Percentiles rank a stretch among this genome's conserved stretches.
Conservation (phyloP, 35 echinoderm and acorn worm genomes). For the Apostichopus parvimensis region DNA sequence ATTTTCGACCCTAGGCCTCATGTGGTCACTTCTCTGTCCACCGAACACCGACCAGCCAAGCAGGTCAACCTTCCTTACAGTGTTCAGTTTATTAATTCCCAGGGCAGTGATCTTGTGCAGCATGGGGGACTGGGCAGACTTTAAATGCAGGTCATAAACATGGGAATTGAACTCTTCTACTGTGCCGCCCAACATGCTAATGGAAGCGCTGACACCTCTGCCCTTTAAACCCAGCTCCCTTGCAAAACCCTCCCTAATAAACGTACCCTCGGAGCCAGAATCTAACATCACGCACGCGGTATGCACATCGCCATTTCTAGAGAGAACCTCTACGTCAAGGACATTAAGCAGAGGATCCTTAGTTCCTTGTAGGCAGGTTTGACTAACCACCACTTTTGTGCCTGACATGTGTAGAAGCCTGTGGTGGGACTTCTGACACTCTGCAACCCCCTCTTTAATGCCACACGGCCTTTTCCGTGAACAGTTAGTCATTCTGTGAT, state of each 20-base stretch:
- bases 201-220: conserved; percentile 32
- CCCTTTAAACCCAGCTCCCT: conserved; percentile 26
- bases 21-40: conserved; percentile 19
- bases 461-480: conserved; percentile 31
- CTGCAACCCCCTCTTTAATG: not conserved
- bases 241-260: conserved; percentile 19
- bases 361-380: not conserved
- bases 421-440: conserved; percentile 32
- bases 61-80: too few species aligned
- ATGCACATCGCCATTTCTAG: not conserved
- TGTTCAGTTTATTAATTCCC: too few species aligned
- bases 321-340: conserved; percentile 26
- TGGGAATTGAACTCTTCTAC: too few species aligned
- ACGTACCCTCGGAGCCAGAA: conserved; percentile 41
- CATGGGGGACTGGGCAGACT: too few species aligned
- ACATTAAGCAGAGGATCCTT: conserved; percentile 47
- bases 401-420: conserved; percentile 22
- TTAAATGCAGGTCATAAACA: too few species aligned
- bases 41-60: too few species aligned
- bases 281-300: conserved; percentile 42
- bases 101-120: too few species aligned
- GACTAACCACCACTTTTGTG: not conserved
- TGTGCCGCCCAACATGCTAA: too few species aligned
- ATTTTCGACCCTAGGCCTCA: conserved; percentile 10
- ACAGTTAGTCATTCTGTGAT: conserved; percentile 49